Evolutionary conservation across 2,113 vertebrate species (phyloP).

Genomic region (Sapajus apella): DNA sequence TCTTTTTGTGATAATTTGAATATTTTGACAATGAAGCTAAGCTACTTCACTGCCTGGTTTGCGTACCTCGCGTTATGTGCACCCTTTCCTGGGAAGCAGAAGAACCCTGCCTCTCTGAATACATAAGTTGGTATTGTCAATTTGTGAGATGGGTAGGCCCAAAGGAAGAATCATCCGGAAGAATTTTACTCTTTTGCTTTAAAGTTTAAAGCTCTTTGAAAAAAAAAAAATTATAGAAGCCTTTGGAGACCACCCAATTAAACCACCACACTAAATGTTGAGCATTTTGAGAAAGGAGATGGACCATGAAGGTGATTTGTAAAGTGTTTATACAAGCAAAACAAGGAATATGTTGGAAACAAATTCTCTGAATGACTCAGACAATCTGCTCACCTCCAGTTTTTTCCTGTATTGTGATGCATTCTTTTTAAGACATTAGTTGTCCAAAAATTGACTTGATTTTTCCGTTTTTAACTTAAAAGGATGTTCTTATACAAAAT

Average conservation of each 20-base stretch:
- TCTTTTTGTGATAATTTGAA: slow-evolving; percentile 74
- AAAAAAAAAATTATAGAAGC: not conserved
- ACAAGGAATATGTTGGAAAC: not conserved
- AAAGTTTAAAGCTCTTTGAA: slow-evolving; percentile 41
- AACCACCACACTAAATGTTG: not conserved
- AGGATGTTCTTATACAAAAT: slow-evolving; percentile 25
- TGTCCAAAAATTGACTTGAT: not conserved
- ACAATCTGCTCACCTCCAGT: not conserved
- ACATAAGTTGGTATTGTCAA: slow-evolving; percentile 19
- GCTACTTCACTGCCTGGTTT: slow-evolving; percentile 50
- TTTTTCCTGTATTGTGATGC: not conserved
- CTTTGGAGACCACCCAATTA: slow-evolving; percentile 47
- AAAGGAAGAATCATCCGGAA: slow-evolving; percentile 43
- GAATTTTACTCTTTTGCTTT: slow-evolving; percentile 52
- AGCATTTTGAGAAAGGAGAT: slow-evolving; percentile 11
- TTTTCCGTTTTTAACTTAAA: slow-evolving; percentile 43
- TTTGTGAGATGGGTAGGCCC: slow-evolving; percentile 1
- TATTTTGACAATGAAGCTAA: slow-evolving; percentile 75
- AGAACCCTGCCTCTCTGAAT: slow-evolving; percentile 5
- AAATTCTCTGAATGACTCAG: slow-evolving; percentile 32
- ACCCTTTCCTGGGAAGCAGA: slow-evolving; percentile 29
- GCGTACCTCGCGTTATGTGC: not conserved
- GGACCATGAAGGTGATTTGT: slow-evolving; percentile 19
- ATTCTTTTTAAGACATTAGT: not conserved
- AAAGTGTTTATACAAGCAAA: slow-evolving; percentile 50